Percentiles rank a stretch among this genome's conserved stretches.
These are phyloP conservation scores for Malurus elegans DNA, from an alignment of 2,113 vertebrate genomes.

Conservation along the genomic window DNA sequence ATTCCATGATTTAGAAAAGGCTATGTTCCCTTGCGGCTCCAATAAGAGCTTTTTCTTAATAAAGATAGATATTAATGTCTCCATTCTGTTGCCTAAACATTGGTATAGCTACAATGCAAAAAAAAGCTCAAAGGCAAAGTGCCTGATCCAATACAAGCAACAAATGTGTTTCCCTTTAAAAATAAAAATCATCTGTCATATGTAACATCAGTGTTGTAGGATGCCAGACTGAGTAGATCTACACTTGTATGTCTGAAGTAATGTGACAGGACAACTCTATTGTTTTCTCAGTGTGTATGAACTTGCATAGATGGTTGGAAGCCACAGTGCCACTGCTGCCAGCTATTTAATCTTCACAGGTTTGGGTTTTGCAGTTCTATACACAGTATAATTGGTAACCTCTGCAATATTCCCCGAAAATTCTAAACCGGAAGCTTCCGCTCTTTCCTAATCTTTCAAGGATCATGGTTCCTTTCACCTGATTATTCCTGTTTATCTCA, in stretches of 20 bases:
- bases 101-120: background rate
- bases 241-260: fast-evolving
- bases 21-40: background rate
- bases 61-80: background rate
- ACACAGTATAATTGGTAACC: background rate
- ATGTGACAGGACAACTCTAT: background rate
- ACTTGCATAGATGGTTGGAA: background rate
- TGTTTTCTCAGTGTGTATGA: background rate
- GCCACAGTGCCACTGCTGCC: background rate
- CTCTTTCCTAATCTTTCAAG: background rate
- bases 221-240: background rate
- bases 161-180: background rate
- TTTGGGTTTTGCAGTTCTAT: background rate
- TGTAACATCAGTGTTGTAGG: background rate
- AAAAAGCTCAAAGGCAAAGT: background rate
- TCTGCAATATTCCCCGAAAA: background rate
- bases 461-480: background rate
- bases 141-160: background rate
- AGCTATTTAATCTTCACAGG: background rate
- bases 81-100: background rate
- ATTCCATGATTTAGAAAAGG: background rate
- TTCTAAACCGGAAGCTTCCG: background rate
- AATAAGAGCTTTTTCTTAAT: background rate
- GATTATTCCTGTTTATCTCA: background rate
- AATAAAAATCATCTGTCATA: background rate